Conservation (phyloP, 2,797 vertebrate genomes). For the Acrossocheilus fasciatus region DNA sequence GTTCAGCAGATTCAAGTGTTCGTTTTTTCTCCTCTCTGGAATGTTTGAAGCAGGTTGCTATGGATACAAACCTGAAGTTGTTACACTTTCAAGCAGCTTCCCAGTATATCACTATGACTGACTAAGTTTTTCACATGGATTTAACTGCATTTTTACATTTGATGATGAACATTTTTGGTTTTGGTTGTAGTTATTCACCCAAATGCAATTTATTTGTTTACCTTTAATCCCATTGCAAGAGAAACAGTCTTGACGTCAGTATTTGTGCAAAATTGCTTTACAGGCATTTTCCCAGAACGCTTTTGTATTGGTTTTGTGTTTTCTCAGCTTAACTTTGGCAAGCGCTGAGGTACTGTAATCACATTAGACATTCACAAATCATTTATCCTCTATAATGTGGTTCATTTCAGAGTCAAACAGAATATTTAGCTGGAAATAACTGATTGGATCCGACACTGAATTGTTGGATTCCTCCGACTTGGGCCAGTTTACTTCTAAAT, state of each 20-base stretch:
- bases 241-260: background rate
- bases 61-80: background rate
- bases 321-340: constrained; percentile 1
- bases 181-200: background rate
- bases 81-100: background rate
- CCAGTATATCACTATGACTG: background rate
- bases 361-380: background rate
- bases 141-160: background rate
- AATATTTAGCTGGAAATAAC: constrained; percentile 8
- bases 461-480: background rate
- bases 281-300: background rate
- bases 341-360: background rate
- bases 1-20: background rate
- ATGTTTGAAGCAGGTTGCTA: background rate
- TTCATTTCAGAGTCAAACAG: background rate
- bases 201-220: background rate
- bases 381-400: constrained; percentile 21
- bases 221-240: background rate
- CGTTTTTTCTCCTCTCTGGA: background rate
- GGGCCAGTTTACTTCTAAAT: background rate
- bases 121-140: background rate
- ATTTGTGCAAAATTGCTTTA: background rate
- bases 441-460: background rate
- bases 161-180: background rate
- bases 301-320: background rate